phyloP scores from a whole-genome alignment of 2,797 vertebrate genomes.

The Triplophysa yarkandensis region DNA sequence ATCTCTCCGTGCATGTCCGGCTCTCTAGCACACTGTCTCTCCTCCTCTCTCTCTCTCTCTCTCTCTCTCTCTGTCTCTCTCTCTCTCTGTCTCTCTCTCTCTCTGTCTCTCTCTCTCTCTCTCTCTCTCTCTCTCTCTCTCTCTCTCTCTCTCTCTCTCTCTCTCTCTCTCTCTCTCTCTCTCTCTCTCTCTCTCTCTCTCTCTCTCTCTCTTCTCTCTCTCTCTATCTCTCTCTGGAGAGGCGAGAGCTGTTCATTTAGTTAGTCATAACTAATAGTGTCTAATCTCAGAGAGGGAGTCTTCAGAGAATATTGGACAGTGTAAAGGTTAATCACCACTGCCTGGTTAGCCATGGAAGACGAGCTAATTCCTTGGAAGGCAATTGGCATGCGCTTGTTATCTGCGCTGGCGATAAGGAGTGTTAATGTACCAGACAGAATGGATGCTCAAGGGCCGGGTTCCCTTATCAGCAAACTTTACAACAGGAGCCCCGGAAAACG shows the following conservation, averaged over 20 bases:
- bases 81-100: constrained; percentile 37
- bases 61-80: constrained; percentile 54
- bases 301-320: constrained; percentile 99
- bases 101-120: constrained; percentile 56
- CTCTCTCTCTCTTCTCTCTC: constrained; percentile 42
- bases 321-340: constrained; percentile 99
- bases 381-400: constrained; percentile 97
- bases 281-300: constrained; percentile 98
- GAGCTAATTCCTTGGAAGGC: constrained; percentile 95
- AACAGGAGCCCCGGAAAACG: constrained; percentile 96
- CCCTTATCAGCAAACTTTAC: constrained; percentile 99
- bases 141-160: constrained; percentile 55
- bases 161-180: constrained; percentile 44
- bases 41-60: constrained; percentile 44
- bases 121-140: constrained; percentile 44
- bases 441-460: constrained; percentile 99
- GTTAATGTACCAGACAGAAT: constrained; percentile 99
- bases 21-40: too few relatives aligned
- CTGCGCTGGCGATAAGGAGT: constrained; percentile 98
- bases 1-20: constrained; percentile 8
- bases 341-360: constrained; percentile 99
- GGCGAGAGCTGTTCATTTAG: constrained; percentile 97
- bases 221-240: constrained; percentile 67
- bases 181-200: constrained; percentile 52
- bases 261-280: constrained; percentile 99